Conservation (phyloP, 2,888 invertebrate genomes). For the Theretra japonica region DNA sequence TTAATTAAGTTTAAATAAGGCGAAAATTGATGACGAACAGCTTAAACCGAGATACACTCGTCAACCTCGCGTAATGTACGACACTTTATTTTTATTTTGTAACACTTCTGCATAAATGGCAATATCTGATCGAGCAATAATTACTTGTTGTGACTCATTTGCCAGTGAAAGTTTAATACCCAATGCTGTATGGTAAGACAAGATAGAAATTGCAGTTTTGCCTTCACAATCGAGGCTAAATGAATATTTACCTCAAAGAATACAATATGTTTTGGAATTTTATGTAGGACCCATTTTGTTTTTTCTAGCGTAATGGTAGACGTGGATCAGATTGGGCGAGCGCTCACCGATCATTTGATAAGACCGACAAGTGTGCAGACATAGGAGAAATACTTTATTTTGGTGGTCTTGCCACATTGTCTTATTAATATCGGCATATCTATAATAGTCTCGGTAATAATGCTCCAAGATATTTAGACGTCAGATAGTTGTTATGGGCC, state of each 20-base stretch:
- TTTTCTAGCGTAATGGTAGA: constrained; percentile 6
- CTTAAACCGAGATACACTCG: background rate
- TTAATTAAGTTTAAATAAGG: background rate
- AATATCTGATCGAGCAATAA: background rate
- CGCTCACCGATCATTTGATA: constrained; percentile 4
- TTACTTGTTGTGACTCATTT: constrained; percentile 3
- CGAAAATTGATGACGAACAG: background rate
- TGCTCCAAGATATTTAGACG: background rate
- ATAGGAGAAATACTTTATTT: background rate
- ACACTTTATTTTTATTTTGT: background rate
- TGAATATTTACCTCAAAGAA: background rate
- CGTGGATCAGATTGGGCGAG: constrained; percentile 9
- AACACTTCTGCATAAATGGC: constrained; percentile 10
- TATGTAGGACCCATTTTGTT: background rate
- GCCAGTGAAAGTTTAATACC: background rate
- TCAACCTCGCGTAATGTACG: background rate
- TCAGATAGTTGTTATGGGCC: background rate
- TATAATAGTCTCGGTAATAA: background rate
- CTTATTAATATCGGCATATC: background rate
- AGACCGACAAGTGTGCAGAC: background rate
- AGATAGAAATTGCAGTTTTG: background rate
- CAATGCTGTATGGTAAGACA: background rate
- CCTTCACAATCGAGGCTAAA: background rate
- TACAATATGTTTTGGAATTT: background rate
- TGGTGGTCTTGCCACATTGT: constrained; percentile 14